These are phyloP conservation scores for Microtus ochrogaster DNA, from an alignment of 2,113 vertebrate species.

Conservation along the genomic window DNA sequence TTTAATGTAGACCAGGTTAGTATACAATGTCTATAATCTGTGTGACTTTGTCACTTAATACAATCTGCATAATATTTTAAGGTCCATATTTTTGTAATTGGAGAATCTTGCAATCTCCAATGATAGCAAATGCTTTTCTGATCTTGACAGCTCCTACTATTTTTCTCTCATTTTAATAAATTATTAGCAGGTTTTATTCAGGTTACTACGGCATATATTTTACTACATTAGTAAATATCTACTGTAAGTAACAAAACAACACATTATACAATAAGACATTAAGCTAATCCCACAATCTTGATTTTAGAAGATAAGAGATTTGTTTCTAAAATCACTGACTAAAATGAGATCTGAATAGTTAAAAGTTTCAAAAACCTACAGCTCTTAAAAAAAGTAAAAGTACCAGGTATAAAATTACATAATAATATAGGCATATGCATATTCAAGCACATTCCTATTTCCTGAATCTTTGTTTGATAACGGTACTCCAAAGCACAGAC, in stretches of 20 bases:
- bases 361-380: neutral
- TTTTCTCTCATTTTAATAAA: constrained; percentile 58
- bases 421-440: neutral
- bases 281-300: neutral
- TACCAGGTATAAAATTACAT: neutral
- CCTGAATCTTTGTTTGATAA: neutral
- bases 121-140: constrained; percentile 57
- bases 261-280: neutral
- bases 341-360: constrained; percentile 19
- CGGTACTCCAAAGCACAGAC: neutral
- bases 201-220: constrained; percentile 12
- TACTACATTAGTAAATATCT: neutral
- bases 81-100: constrained; percentile 78
- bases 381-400: neutral
- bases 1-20: constrained; percentile 72
- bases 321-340: neutral
- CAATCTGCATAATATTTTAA: constrained; percentile 77
- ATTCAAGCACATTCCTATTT: neutral
- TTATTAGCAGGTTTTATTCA: neutral
- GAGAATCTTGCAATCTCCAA: constrained; percentile 64
- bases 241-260: neutral
- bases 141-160: constrained; percentile 11
- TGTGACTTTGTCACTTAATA: constrained; percentile 68
- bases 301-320: neutral
- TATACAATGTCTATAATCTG: constrained; percentile 80